These are phyloP conservation scores for Gymnorhina tibicen DNA, from an alignment of 2,113 vertebrate species.

Conservation along the genomic window DNA sequence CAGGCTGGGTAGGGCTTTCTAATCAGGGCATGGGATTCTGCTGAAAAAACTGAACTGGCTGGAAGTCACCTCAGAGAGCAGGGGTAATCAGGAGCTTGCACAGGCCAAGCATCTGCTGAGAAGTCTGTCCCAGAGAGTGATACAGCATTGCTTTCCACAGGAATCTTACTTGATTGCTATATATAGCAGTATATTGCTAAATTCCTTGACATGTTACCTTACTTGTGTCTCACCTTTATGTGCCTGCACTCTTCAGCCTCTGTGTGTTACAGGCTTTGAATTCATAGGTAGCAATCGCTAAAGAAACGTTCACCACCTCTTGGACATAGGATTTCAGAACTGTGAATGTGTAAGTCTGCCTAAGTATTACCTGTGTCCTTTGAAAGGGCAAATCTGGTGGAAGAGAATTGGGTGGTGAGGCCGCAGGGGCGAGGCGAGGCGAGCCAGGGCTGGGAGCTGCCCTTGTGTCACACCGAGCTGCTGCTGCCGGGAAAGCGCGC, in stretches of 20 bases:
- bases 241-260: not conserved
- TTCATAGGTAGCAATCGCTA: not conserved
- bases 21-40: not conserved
- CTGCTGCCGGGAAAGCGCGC: not conserved
- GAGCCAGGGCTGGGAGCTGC: not conserved
- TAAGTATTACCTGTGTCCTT: not conserved
- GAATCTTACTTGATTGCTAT: not conserved
- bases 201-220: not conserved
- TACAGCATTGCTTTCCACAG: not conserved
- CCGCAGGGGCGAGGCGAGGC: not conserved
- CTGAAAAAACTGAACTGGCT: not conserved
- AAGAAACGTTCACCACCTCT: not conserved
- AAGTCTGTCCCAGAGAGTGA: not conserved
- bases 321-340: not conserved
- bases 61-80: not conserved
- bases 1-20: not conserved
- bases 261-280: not conserved
- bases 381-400: not conserved
- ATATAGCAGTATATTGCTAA: not conserved
- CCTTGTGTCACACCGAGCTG: not conserved
- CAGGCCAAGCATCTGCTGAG: not conserved
- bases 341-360: not conserved
- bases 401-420: not conserved
- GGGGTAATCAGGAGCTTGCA: not conserved
- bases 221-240: not conserved